Evolutionary conservation across 2,888 invertebrate genomes (phyloP).

Genomic region (Dynastes hyllus): DNA sequence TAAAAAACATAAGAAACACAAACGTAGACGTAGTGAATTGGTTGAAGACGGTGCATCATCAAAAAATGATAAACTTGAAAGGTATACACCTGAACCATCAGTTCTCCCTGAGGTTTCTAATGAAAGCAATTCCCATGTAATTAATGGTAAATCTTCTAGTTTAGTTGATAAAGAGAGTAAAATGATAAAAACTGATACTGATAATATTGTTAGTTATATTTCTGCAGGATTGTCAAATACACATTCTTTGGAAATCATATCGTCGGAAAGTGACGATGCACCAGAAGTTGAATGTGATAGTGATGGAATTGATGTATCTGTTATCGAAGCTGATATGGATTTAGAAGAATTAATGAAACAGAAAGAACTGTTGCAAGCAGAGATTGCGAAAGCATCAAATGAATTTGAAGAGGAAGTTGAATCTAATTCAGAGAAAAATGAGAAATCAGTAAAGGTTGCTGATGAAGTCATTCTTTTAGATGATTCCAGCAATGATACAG

Average conservation of each 20-base stretch:
- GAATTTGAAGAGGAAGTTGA: conserved; percentile 71
- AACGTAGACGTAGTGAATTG: conserved; percentile 72
- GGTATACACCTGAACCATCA: conserved; percentile 68
- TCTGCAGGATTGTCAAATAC: conserved; percentile 69
- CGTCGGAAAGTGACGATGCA: conserved; percentile 79
- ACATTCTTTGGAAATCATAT: conserved; percentile 76
- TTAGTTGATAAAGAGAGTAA: conserved; percentile 60
- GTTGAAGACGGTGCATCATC: conserved; percentile 68
- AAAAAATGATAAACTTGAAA: conserved; percentile 64
- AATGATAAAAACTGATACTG: conserved; percentile 69
- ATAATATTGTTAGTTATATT: conserved; percentile 72
- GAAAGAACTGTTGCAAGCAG: conserved; percentile 88
- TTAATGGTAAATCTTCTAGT: conserved; percentile 63
- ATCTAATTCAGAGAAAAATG: conserved; percentile 65
- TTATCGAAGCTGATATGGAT: conserved; percentile 90
- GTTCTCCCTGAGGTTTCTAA: conserved; percentile 60
- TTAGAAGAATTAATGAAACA: conserved; percentile 92
- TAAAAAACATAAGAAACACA: conserved; percentile 79
- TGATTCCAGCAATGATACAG: conserved; percentile 78
- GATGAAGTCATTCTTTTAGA: conserved; percentile 79
- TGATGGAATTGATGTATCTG: conserved; percentile 80
- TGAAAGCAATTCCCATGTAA: conserved; percentile 61
- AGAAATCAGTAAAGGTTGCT: conserved; percentile 68
- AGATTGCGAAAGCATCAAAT: conserved; percentile 81
- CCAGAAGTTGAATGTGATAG: conserved; percentile 80